Evolutionary conservation across 1,140 invertebrate genomes (phyloP).

Genomic region (Drosophila orena): DNA sequence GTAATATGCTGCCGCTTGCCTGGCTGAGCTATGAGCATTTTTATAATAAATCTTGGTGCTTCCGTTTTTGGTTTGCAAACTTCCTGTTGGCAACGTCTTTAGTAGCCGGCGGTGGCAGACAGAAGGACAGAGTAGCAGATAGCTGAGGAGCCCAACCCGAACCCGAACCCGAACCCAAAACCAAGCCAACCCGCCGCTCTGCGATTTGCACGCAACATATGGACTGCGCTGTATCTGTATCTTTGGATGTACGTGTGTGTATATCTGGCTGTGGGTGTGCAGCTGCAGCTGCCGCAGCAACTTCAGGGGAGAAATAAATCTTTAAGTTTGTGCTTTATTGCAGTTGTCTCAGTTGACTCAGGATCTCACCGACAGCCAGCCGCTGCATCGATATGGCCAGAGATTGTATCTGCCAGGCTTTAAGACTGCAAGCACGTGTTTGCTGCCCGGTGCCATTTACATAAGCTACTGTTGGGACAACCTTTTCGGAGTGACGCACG

Average conservation of each 20-base stretch:
- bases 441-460: slow-evolving; percentile 56
- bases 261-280: slow-evolving; percentile 32
- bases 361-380: background rate
- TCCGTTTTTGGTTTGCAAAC: slow-evolving; percentile 83
- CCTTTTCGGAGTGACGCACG: slow-evolving; percentile 52
- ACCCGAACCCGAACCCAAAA: background rate
- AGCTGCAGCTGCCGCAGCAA: slow-evolving; percentile 35
- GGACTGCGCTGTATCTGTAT: slow-evolving; percentile 45
- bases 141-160: slow-evolving; percentile 12
- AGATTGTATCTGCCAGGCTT: slow-evolving; percentile 52
- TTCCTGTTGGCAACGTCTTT: slow-evolving; percentile 79
- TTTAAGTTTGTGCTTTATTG: slow-evolving; percentile 79
- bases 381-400: slow-evolving; percentile 47
- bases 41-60: slow-evolving; percentile 81
- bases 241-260: slow-evolving; percentile 15
- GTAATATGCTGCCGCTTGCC: slow-evolving; percentile 79
- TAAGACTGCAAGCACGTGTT: slow-evolving; percentile 62
- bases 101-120: slow-evolving; percentile 48
- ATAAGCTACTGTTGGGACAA: slow-evolving; percentile 54
- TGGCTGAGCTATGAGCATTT: slow-evolving; percentile 80
- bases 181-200: slow-evolving; percentile 27
- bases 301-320: slow-evolving; percentile 72
- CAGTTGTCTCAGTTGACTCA: slow-evolving; percentile 51
- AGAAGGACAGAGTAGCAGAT: background rate
- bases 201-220: slow-evolving; percentile 83